Percentiles rank a stretch among this genome's conserved stretches.
These are phyloP conservation scores for Apodemia duryi DNA, from an alignment of 2,888 invertebrate species.

Conservation along the genomic window DNA sequence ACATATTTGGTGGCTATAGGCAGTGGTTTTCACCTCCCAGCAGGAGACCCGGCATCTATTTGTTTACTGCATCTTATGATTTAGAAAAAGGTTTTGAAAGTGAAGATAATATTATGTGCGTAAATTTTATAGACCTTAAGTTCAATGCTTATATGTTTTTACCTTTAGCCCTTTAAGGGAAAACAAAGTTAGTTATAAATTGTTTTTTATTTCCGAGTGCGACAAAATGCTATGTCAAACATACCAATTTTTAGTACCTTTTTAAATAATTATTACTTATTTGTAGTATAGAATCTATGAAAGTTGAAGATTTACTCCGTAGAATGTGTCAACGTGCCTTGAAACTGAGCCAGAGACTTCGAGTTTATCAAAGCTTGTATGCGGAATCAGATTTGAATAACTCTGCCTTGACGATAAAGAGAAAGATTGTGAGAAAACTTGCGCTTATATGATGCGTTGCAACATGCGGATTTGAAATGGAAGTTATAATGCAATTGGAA, in stretches of 20 bases:
- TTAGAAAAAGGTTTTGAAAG: too few species aligned
- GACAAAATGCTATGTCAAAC: too few species aligned
- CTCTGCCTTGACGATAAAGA: constrained; percentile 10
- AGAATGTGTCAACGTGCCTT: constrained; percentile 2
- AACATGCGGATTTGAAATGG: constrained; percentile 5
- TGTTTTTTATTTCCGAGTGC: neutral
- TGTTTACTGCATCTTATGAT: too few species aligned
- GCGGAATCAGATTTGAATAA: constrained; percentile 13
- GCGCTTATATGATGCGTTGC: constrained; percentile 7
- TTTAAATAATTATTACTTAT: neutral
- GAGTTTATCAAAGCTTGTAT: constrained; percentile 11
- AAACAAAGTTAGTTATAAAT: too few species aligned
- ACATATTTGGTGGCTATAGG: too few species aligned
- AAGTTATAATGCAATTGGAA: constrained; percentile 8
- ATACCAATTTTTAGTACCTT: neutral
- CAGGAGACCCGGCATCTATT: too few species aligned
- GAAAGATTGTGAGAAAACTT: constrained; percentile 10
- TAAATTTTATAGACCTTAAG: too few species aligned
- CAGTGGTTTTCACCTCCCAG: too few species aligned
- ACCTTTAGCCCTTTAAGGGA: too few species aligned
- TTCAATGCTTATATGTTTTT: too few species aligned
- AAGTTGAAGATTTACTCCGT: neutral
- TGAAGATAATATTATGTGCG: too few species aligned
- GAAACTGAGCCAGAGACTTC: constrained; percentile 8
- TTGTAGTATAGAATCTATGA: neutral